Base-by-base conservation (phyloP, 2,113 vertebrate species). In the Cyprinodon tularosa region DNA sequence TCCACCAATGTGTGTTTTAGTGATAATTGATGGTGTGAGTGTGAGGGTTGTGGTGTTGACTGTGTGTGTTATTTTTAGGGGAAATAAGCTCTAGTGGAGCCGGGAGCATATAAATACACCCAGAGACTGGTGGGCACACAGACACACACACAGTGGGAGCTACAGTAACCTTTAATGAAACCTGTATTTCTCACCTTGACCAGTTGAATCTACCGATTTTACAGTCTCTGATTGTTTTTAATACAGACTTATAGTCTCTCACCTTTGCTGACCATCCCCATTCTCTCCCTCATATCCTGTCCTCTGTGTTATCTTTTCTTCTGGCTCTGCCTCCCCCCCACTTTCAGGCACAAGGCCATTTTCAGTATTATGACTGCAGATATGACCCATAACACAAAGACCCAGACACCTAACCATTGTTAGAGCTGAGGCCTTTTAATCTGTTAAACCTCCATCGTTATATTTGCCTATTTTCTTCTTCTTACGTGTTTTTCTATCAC, bases 81-180 rank as follows among this genome's bases (percentile, higher is more conserved):
- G 87, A 91, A 93, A 91, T 92, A 84, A 91, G 90, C 90, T 92
- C 86, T 78, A 72, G 78, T 90, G 90, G 90, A 90, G 92, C 90
- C 90, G 89, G 86, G 77, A 78, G 86, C 84, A 81, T 90, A 90
- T 85, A 91, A 90, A 91, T 87, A 91, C 68, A 80, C 42, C 66
- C 63, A 63, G 69, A 68, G 74, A 66, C 66, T 66, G 47, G 48
- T 20, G 39, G 45, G 12, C 45, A 22, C 42, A 74, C 60, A 71
- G 12, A 53, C 72, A 67, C 64, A 71, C 42, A 68, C 37, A 64
- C 39, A 15, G 1, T 8, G 47, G 29, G 40, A 68, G 39, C 44
- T 38, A 64, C 59, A 67, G 42, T 73, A 61, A 66, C 70, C 71
- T 29, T 72, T 87, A 81, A 88, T 76, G 86, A 66, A 84, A 80